phyloP scores from a whole-genome alignment of 2,113 vertebrate genomes.

The Haemorhous mexicanus region DNA sequence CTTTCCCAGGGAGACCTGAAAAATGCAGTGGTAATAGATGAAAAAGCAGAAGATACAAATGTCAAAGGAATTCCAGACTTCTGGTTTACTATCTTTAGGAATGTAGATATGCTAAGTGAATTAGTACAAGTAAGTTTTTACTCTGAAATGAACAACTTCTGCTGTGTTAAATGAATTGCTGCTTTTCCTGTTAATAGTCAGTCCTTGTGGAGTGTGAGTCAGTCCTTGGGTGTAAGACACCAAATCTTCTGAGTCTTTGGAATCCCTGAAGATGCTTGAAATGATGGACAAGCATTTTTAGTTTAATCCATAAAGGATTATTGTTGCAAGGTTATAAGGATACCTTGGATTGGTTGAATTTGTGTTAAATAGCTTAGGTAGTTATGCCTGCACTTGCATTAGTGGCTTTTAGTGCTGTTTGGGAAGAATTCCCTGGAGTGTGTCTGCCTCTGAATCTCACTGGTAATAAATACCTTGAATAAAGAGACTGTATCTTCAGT shows the following conservation, averaged over 20 bases:
- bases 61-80: slow-evolving; percentile 95
- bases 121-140: slow-evolving; percentile 85
- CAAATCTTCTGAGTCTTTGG: background rate
- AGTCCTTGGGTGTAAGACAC: background rate
- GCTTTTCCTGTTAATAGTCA: background rate
- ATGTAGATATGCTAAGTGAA: slow-evolving; percentile 95
- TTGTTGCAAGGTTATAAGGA: background rate
- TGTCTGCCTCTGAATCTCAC: background rate
- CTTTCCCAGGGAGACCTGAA: slow-evolving; percentile 84
- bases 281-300: background rate
- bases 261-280: background rate
- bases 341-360: background rate
- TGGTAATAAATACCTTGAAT: background rate
- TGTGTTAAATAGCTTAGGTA: background rate
- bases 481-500: background rate
- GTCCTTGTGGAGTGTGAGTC: background rate
- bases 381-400: background rate
- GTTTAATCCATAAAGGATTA: background rate
- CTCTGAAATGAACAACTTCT: background rate
- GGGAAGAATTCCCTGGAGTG: background rate
- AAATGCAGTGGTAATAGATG: slow-evolving; percentile 85
- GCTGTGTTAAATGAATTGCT: background rate
- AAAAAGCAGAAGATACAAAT: slow-evolving; percentile 81
- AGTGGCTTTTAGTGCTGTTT: background rate
- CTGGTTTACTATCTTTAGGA: slow-evolving; percentile 97